Base-by-base conservation (phyloP, 2,797 vertebrate species). In the Natrix natrix region DNA sequence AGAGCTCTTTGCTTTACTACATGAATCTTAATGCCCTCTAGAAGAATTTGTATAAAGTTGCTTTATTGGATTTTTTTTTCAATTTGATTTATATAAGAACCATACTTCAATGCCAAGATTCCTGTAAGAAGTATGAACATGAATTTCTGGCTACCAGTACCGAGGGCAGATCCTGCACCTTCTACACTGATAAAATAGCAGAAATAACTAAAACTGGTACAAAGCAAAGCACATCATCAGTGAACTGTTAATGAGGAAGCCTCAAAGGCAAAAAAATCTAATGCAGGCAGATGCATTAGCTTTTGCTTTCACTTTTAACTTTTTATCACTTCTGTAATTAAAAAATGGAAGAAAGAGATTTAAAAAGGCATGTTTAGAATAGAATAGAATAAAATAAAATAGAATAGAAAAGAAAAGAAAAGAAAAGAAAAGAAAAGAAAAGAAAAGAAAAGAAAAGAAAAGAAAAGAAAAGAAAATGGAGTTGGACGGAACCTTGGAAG, bases 11-110 rank as follows among this genome's bases (percentile, higher is more conserved):
- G 89, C 91, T 95, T 94, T 89, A 94, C 87, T 92, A 86, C 22
- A 2, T 54, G 92, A 92, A 93, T 92, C 66, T 93, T 88, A 91
- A 93, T 88, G 0, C 90, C 94, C 74, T 60, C 86, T 52, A 12
- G 91, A 26, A 10, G 5, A 2, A 56, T 11, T 43, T 93, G 86
- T 93, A 37, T 37, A 92, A 95, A 92, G 14, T 69, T 7, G 55
- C 90, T 88, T 55, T 83, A 92, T 66, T 24, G 28, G 10, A 17
- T 0, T 93, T 83, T 78, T 91, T 91, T 83, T n/a, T 87, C 32
- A 37, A 57, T 92, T 93, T 94, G 86, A 94, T 94, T 95, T 93
- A 92, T 87, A 20, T 1, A 48, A 92, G 28, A 22, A 74, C 24
- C 10, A 8, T 83, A 6, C 8, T 90, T 89, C 54, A 28, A 17